Percentiles rank a stretch among this genome's conserved stretches.
Conservation (phyloP, 2,888 invertebrate species). For the Maniola hyperantus region DNA sequence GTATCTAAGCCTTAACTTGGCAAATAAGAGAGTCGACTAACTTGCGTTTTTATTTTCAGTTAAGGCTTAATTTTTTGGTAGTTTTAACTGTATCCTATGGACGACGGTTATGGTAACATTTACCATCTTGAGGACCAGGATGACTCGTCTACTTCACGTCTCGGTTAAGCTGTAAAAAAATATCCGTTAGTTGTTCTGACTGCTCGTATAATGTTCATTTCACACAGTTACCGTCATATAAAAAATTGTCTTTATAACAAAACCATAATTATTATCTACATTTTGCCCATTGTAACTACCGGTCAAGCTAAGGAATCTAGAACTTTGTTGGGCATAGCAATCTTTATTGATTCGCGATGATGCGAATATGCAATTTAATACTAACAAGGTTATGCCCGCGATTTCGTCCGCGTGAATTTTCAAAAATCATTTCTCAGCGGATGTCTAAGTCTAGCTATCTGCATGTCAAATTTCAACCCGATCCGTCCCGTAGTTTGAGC, state of each 20-base stretch:
- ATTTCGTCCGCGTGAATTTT: too few relatives aligned
- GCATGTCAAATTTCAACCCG: too few relatives aligned
- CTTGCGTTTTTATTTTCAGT: too few relatives aligned
- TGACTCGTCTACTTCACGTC: background rate
- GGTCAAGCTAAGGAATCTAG: background rate
- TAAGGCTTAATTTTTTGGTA: too few relatives aligned
- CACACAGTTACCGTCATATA: background rate
- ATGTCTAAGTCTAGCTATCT: too few relatives aligned
- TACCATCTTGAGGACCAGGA: background rate
- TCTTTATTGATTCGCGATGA: background rate
- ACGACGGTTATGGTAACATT: background rate
- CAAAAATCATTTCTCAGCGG: too few relatives aligned
- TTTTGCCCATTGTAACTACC: background rate
- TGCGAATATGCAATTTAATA: background rate
- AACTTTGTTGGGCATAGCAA: background rate
- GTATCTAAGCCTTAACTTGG: background rate
- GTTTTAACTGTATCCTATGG: too few relatives aligned
- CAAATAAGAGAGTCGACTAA: background rate
- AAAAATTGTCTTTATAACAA: background rate
- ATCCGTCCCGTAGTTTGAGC: too few relatives aligned
- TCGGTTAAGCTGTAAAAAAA: background rate
- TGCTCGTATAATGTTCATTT: background rate
- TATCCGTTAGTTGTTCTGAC: background rate
- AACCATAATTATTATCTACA: background rate
- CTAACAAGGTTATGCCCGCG: too few relatives aligned